Conservation (phyloP, 2,113 vertebrate species). For the Choloepus hoffmanni region DNA sequence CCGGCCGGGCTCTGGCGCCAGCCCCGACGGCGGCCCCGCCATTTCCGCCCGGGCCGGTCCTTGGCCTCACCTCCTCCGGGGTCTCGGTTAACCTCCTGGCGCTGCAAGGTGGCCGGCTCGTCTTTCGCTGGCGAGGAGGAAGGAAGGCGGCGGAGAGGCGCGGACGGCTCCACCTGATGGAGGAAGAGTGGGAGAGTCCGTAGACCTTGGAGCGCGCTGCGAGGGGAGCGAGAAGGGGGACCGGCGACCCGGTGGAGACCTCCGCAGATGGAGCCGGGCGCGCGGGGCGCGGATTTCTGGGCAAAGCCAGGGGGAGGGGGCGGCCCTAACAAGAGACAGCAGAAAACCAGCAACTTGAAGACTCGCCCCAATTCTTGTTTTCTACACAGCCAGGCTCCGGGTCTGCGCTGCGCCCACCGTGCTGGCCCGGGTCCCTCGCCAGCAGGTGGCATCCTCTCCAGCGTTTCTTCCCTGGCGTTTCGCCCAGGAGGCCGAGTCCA, state of each 20-base stretch:
- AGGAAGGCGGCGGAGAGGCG: not conserved
- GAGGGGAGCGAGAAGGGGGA: not conserved
- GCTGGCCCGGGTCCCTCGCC: constrained; percentile 41
- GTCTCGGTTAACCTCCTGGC: constrained; percentile 55
- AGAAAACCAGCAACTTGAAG: constrained; percentile 34
- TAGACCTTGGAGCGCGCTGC: not conserved
- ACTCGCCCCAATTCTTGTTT: constrained; percentile 31
- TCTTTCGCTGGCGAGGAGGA: not conserved
- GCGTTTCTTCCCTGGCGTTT: constrained; percentile 51
- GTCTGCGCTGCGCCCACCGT: not conserved
- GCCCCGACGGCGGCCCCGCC: constrained; percentile 68
- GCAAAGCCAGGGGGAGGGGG: not conserved
- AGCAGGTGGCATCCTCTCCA: constrained; percentile 79
- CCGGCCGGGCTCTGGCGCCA: constrained; percentile 72
- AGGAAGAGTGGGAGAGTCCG: constrained; percentile 15
- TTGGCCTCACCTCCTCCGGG: constrained; percentile 69
- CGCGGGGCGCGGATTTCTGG: not conserved
- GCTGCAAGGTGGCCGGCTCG: constrained; percentile 53
- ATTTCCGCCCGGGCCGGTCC: constrained; percentile 41
- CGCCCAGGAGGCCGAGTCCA: not conserved
- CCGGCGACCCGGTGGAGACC: not conserved
- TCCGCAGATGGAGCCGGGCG: not conserved
- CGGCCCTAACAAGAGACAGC: not conserved
- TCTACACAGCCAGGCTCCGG: not conserved
- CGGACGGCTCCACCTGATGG: constrained; percentile 74